Base-by-base conservation (phyloP, 2,888 invertebrate species). In the Anodontia alba region DNA sequence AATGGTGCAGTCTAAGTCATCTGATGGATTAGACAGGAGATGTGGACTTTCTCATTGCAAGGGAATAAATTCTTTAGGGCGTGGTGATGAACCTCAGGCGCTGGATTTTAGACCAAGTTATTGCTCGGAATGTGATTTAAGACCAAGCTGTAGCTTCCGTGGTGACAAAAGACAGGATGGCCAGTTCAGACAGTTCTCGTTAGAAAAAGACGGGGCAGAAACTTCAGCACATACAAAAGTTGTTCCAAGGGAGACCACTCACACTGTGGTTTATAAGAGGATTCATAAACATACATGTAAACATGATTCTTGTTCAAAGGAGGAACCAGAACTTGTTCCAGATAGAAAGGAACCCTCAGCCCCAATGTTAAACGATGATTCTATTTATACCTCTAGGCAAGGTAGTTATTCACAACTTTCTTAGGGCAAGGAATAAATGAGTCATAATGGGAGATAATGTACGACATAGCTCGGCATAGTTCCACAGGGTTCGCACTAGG, bases 321-420 rank as follows among this genome's bases (percentile, higher is more conserved):
- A 3, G 46, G 46, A 17, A 7, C 20, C 46, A 46, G 46, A 46
- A 46, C 3, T 46, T 7, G 46, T 7, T 20, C 46, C 46, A 5
- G 23, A 49, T 54, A 54, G 54, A n/a, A 54, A 54, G n/a, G 54
- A 29, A 15, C 26, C 54, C 7, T 29, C 74, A 20, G 74, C 67
- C 49, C 49, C 74, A 8, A 15, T 26, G 36, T 23, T 46, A 5
- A 43, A 49, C n/a, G 42, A 31, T 66, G 78, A 79, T 31, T 20
- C 43, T 33, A 80, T 84, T 23, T 84, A 84, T 81, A 81, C 84
- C 26, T 81, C 84, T 31, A 77, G 84, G 73, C 71, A 84, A 84
- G 84, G 84, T 84, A 79, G n/a, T 51, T n/a, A n/a, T n/a, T n/a
- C n/a, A n/a, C n/a, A n/a, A n/a, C n/a, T n/a, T n/a, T n/a, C n/a